These are phyloP conservation scores for Drosophila parvula DNA, from an alignment of 1,140 invertebrate species.

Conservation along the genomic window DNA sequence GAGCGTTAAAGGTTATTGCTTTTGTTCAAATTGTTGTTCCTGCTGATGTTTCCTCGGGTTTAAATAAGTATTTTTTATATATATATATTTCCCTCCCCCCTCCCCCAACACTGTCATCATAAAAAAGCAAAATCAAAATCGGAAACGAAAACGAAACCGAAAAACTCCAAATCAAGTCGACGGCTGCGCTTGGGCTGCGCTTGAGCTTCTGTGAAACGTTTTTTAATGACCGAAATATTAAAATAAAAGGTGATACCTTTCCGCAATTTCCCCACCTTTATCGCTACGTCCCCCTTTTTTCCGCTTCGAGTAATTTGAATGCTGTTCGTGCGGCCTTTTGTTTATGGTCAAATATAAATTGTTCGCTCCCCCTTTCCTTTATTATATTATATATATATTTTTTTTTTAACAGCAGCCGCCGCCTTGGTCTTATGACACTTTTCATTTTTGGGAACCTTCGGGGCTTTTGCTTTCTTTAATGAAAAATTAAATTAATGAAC, in stretches of 20 bases:
- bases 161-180: conserved; percentile 1
- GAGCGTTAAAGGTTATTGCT: conserved; percentile 30
- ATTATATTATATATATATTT: not conserved
- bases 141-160: conserved; percentile 33
- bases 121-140: conserved; percentile 28
- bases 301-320: conserved; percentile 42
- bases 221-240: conserved; percentile 54
- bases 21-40: conserved; percentile 28
- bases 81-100: not conserved
- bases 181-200: conserved; percentile 6
- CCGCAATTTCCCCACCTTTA: conserved; percentile 23
- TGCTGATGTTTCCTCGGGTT: conserved; percentile 7
- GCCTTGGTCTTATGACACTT: conserved; percentile 47
- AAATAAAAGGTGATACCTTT: conserved; percentile 47
- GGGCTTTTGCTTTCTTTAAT: conserved; percentile 36
- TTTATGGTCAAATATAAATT: conserved; percentile 48
- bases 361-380: conserved; percentile 7
- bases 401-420: not conserved
- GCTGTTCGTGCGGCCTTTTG: conserved; percentile 33
- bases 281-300: conserved; percentile 5
- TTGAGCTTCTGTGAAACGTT: conserved; percentile 16
- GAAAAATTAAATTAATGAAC: conserved; percentile 56
- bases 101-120: not conserved
- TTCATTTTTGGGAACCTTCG: conserved; percentile 22
- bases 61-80: not conserved